Conservation (phyloP, 2,113 vertebrate genomes). For the Vulpes vulpes region DNA sequence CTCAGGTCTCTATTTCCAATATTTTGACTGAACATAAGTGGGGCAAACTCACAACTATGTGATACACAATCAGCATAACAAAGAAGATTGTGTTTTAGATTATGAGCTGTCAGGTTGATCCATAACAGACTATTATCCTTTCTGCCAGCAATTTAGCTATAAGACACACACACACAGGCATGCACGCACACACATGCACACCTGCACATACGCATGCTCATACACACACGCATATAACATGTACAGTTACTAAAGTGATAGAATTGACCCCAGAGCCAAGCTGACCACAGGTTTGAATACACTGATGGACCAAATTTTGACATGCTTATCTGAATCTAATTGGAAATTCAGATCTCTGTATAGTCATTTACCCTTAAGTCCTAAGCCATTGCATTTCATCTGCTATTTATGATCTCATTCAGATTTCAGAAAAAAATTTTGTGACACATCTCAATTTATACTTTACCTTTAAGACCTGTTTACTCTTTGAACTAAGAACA, state of each 20-base stretch:
- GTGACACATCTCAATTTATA: slow-evolving; percentile 66
- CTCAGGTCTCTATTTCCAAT: not conserved
- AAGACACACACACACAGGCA: not conserved
- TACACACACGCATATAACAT: not conserved
- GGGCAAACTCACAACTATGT: not conserved
- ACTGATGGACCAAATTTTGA: not conserved
- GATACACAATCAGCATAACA: not conserved
- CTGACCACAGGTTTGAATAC: slow-evolving; percentile 15
- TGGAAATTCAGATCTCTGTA: slow-evolving; percentile 65
- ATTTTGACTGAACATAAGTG: not conserved
- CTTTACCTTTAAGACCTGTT: slow-evolving; percentile 62
- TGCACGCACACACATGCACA: too few species aligned
- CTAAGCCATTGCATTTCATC: slow-evolving; percentile 64
- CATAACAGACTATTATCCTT: not conserved
- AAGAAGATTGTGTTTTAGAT: not conserved
- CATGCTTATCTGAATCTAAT: slow-evolving; percentile 65
- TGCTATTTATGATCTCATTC: slow-evolving; percentile 79
- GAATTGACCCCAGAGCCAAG: not conserved
- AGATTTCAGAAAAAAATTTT: slow-evolving; percentile 67
- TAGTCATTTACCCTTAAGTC: slow-evolving; percentile 66
- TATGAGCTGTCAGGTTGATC: not conserved
- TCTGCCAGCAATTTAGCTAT: not conserved
- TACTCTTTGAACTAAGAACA: slow-evolving; percentile 44
- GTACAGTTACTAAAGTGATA: not conserved
- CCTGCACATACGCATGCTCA: not conserved